Base-by-base conservation (phyloP, 2,888 invertebrate genomes). In the Rambutsinella grinnellia region DNA sequence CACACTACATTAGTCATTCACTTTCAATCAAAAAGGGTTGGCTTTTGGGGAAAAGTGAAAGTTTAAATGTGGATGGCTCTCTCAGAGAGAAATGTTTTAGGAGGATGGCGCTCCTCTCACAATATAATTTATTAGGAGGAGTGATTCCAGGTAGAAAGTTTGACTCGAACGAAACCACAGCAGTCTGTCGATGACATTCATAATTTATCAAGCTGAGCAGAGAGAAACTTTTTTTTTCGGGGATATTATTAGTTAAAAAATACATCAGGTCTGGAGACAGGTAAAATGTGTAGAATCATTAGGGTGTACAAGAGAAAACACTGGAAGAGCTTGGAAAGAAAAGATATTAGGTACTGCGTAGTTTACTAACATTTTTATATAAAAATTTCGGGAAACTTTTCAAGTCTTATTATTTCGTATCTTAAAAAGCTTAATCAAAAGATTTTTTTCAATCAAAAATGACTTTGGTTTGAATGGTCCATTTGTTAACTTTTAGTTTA, bases 141-240 rank as follows among this genome's bases (percentile, higher is more conserved):
- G 8, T 17, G 26, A 62, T 62, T 62, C 23, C 62, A 62, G 62
- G 62, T 62, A 47, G 3, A 49, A 49, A 62, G 62, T 62, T 60
- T 53, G 36, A 28, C 27, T 24, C 21, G 17, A 53, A 27, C 44
- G 3, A n/a, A 49, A 49, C 49, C 49, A n/a, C 49, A n/a, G 54
- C 24, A 49, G 65, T 65, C 36, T 65, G 65, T 21, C 17, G 56
- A 54, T 23, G 54, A 65, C 54, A 56, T 65, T 65, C 54, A 65
- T 65, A 65, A 65, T 65, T 65, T 36, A 65, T 65, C 56, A 65
- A 17, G 44, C 21, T 10, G 21, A 28, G 8, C 36, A 49, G n/a
- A 47, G 26, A 6, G 51, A 62, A 49, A 19, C 19, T 27, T 10
- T 21, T 3, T 53, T 56, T 24, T 56, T 15, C 36, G 13, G 36